These are phyloP conservation scores for Entomobrya proxima DNA, from an alignment of 2,888 invertebrate genomes.

Conservation along the genomic window DNA sequence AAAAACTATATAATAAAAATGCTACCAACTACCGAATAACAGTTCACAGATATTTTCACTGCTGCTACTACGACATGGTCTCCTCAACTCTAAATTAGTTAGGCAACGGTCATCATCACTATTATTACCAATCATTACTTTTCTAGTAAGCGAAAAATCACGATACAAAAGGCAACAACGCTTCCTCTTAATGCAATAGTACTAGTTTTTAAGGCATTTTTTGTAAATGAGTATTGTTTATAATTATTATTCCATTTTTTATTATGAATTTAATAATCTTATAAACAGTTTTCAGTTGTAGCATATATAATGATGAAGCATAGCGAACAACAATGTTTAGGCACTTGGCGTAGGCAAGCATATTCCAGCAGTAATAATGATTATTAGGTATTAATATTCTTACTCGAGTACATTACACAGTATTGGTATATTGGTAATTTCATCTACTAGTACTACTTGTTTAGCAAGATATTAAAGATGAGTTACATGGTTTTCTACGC, in stretches of 20 bases:
- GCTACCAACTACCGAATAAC: no score
- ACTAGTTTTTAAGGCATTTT: constrained; percentile 48
- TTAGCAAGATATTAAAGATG: not conserved
- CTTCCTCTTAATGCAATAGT: constrained; percentile 31
- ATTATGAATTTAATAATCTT: not conserved
- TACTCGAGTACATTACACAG: not conserved
- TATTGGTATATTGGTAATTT: not conserved
- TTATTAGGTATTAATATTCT: constrained; percentile 1
- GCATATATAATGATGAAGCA: constrained; percentile 40
- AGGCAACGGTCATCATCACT: not conserved
- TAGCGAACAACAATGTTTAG: constrained; percentile 47
- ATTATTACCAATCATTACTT: not conserved
- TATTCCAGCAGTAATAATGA: constrained; percentile 29
- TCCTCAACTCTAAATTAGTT: no score
- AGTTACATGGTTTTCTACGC: not conserved
- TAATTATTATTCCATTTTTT: not conserved
- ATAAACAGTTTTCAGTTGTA: not conserved
- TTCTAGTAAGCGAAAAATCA: constrained; percentile 35
- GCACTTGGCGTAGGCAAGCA: constrained; percentile 62
- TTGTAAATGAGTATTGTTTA: constrained; percentile 60
- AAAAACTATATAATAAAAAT: not conserved
- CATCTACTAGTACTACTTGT: not conserved
- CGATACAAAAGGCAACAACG: constrained; percentile 58
- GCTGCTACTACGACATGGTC: no score
- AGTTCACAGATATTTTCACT: no score